Base-by-base conservation (phyloP, 2,888 invertebrate genomes). In the Hololepta plana region DNA sequence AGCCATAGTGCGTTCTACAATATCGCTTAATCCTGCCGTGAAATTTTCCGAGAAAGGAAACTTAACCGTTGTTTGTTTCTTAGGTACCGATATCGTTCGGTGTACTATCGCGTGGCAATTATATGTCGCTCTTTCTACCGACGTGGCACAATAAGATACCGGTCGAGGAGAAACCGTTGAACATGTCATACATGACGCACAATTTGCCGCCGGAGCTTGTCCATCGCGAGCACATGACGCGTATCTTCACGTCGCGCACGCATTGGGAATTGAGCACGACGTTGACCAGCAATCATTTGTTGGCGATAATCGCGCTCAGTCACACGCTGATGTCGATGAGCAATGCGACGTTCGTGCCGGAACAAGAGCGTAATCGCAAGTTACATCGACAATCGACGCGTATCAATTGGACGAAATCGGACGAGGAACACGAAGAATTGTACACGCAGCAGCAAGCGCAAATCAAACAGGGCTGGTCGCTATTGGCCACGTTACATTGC, bases 251-350 rank as follows among this genome's bases (percentile, higher is more conserved):
- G 0, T 76, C 82, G 2, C 72, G 75, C 32, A 72, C 84, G 0
- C 91, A 95, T 52, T 98, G 96, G 96, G 90, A 93, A 59, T 62
- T 96, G 25, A 91, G 90, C 39, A 85, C 85, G 2, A 87, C 90
- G 0, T 57, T 96, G 14, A 95, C 95, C 2, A 95, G 93, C 9
- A 90, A 91, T 57, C 98, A 98, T 53, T 66, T 98, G 33, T 61
- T 98, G 36, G 80, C 93, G 27, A 76, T 96, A 34, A 88, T 96
- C 27, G 81, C 95, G 1, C 66, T 95, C 29, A 84, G 95, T 25
- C 93, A 98, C 56, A 96, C 96, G 0, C 64, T 98, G 25, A 90
- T 96, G 90, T 87, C 91, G 1, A 93, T 96, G 88, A 87, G 80
- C 49, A 88, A 87, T 44, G 88, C 91, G 15, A 84, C 87, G 20